Evolutionary conservation across 2,888 invertebrate genomes (phyloP), one percentile per base, ranked within the genome.

Genomic region (Rhingia rostrata): DNA sequence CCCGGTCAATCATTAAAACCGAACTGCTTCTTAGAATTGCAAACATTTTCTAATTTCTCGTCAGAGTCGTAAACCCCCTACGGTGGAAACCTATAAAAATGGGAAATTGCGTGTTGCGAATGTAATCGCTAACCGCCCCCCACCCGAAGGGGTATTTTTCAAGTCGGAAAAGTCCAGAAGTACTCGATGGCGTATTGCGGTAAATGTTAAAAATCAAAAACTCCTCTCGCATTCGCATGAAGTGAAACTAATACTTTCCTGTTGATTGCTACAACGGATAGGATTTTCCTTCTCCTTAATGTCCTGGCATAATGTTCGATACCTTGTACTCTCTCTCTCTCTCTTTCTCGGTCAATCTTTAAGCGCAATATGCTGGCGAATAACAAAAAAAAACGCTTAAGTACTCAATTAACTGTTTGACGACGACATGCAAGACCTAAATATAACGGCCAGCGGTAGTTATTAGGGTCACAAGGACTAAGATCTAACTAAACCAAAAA

Each of bases 401-500:
- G 83, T 84, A 84, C 83, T 84, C 79, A 84, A 84, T 84, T 84
- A 84, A 69, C 73, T 80, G 47, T 74, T 84, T 74, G 83, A 77
- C 73, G 83, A 73, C 73, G 74, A 69, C 83, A 84, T 84, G 83
- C 83, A 80, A 84, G 79, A 54, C 83, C 74, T 56, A 74, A 74
- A 66, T 64, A 70, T 74, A 64, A 69, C 41, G 45, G 6, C 69
- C 63, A 51, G 39, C 53, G 73, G 69, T 64, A 69, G 74, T 66
- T 74, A 84, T 84, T 84, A 79, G 74, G 79, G 73, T 74, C 67
- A 69, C 63, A 14, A 7, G 43, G 33, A 53, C 54, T 35, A 12
- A 22, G 22, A 22, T 1, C 22, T 22, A 22, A 22, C 22, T 22
- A 22, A 22, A 22, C 22, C 22, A 22, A 22, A 2, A 22, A 22